Evolutionary conservation across 2,797 vertebrate genomes (phyloP).

Genomic region (Scolopax rusticola): DNA sequence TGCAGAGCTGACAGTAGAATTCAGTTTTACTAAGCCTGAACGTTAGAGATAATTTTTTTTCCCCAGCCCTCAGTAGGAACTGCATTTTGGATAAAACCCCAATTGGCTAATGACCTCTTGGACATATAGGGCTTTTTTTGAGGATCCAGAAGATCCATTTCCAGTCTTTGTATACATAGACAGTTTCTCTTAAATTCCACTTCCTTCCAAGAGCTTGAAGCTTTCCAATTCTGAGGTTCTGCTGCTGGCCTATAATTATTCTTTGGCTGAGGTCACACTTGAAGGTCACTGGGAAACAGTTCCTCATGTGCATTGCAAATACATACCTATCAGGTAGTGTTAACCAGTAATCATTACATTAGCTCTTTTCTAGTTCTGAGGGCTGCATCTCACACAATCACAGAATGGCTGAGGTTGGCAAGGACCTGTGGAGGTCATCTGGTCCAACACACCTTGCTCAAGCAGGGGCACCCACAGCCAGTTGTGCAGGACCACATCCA

Average conservation of each 20-base stretch:
- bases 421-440: neutral
- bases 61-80: neutral
- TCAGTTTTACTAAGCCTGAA: neutral
- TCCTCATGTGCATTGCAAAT: conserved; percentile 64
- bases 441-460: neutral
- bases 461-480: neutral
- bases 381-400: neutral
- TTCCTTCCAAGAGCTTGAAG: neutral
- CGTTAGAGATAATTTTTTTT: neutral
- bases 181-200: neutral
- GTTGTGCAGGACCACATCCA: neutral
- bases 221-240: neutral
- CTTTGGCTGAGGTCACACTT: neutral
- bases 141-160: neutral
- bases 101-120: neutral
- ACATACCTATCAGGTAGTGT: neutral
- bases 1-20: neutral
- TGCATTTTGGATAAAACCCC: neutral
- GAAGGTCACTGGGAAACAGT: conserved; percentile 43
- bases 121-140: neutral
- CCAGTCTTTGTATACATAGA: neutral
- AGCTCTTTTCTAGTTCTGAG: neutral
- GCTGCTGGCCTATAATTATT: neutral
- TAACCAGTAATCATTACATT: conserved; percentile 16
- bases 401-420: neutral